Percentiles rank a stretch among this genome's conserved stretches.
phyloP scores from a whole-genome alignment of 2,113 vertebrate species.

The Regulus satrapa region DNA sequence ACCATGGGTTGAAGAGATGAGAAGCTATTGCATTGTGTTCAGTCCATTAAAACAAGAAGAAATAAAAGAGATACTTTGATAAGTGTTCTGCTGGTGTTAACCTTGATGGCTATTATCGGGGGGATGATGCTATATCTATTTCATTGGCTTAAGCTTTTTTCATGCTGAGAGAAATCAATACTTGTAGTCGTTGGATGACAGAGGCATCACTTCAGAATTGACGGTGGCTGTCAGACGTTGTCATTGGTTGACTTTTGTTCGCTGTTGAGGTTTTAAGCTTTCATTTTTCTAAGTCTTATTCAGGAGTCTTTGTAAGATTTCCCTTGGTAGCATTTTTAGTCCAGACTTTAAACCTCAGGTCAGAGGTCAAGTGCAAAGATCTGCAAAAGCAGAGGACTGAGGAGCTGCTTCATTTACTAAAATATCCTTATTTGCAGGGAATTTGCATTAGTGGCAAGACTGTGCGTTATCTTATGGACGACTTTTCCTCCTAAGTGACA shows the following conservation, averaged over 20 bases:
- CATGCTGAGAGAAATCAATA: constrained; percentile 92
- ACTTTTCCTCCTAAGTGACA: constrained; percentile 74
- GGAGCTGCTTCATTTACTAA: constrained; percentile 71
- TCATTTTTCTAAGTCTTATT: constrained; percentile 89
- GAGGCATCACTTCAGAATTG: constrained; percentile 94
- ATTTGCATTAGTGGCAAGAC: constrained; percentile 74
- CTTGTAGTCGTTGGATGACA: constrained; percentile 84
- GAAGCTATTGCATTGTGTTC: constrained; percentile 78
- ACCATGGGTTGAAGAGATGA: constrained; percentile 72
- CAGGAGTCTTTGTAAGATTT: constrained; percentile 81
- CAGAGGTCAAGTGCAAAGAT: constrained; percentile 82
- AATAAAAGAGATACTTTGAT: constrained; percentile 87
- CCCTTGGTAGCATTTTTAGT: constrained; percentile 76
- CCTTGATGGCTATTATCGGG: constrained; percentile 88
- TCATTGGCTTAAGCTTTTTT: constrained; percentile 84
- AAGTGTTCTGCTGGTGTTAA: constrained; percentile 93
- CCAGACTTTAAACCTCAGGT: constrained; percentile 78
- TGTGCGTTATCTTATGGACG: constrained; percentile 44
- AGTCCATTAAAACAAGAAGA: constrained; percentile 87
- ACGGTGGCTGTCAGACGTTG: constrained; percentile 90
- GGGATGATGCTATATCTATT: constrained; percentile 81
- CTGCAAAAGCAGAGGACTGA: constrained; percentile 69
- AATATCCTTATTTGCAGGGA: constrained; percentile 69
- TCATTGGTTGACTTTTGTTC: constrained; percentile 95
- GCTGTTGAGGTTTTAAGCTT: constrained; percentile 90